Percentiles rank a stretch among this genome's conserved stretches.
These are phyloP conservation scores for Moxostoma hubbsi DNA, from an alignment of 2,797 vertebrate species.

Conservation along the genomic window DNA sequence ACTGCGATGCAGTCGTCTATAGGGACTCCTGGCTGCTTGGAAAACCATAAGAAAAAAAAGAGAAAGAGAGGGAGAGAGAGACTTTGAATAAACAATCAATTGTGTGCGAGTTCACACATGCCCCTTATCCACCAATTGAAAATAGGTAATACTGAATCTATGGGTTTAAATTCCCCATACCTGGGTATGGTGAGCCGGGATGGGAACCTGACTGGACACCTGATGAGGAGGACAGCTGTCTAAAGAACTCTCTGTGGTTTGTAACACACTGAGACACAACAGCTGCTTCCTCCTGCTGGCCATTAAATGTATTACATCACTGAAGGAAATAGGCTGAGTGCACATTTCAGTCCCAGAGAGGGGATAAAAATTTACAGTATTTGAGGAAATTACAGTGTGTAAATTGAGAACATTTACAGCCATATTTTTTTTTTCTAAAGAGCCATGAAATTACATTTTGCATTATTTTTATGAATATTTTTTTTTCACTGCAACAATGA, in stretches of 20 bases:
- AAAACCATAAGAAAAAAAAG: not conserved
- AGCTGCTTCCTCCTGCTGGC: slow-evolving; percentile 64
- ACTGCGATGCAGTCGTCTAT: slow-evolving; percentile 69
- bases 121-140: no score
- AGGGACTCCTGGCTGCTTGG: slow-evolving; percentile 54
- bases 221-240: slow-evolving; percentile 52
- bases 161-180: slow-evolving; percentile 15
- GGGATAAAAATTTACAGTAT: no score
- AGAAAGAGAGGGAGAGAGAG: not conserved
- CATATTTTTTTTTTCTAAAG: no score
- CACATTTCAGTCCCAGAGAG: not conserved
- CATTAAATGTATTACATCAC: not conserved
- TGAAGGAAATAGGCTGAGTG: not conserved
- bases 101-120: no score
- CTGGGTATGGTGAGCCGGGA: slow-evolving; percentile 44
- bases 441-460: no score
- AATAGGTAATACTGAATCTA: no score
- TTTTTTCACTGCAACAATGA: no score
- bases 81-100: not conserved
- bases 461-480: no score
- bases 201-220: not conserved
- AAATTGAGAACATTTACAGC: no score
- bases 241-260: slow-evolving; percentile 69
- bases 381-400: no score
- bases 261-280: slow-evolving; percentile 63